Evolutionary conservation across 2,797 vertebrate genomes (phyloP).

Genomic region (Sebastolobus alascanus): DNA sequence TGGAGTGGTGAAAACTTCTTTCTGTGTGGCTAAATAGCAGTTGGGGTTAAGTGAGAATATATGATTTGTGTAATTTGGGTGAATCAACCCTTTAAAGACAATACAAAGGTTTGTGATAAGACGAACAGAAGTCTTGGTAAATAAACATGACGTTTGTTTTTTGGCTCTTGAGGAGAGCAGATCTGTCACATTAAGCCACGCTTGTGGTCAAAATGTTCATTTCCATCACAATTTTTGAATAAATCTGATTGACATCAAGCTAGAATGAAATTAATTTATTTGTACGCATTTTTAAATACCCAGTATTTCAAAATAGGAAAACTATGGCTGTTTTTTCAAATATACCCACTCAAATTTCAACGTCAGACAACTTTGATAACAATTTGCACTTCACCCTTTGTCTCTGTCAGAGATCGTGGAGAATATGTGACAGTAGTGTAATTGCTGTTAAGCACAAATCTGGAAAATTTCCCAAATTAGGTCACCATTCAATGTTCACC

Average conservation of each 20-base stretch:
- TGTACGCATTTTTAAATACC: not conserved
- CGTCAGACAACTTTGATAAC: not conserved
- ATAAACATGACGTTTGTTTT: not conserved
- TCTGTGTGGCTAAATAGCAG: too few species aligned
- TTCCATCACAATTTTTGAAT: not conserved
- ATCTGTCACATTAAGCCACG: not conserved
- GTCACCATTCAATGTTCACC: conserved; percentile 31
- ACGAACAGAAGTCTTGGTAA: not conserved
- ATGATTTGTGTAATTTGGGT: not conserved
- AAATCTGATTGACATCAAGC: not conserved
- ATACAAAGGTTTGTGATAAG: not conserved
- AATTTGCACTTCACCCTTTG: not conserved
- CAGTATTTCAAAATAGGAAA: not conserved
- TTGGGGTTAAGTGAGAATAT: not conserved
- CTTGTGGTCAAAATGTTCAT: not conserved
- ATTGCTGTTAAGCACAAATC: not conserved
- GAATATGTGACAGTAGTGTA: not conserved
- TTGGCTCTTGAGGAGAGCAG: not conserved
- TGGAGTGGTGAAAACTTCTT: not conserved
- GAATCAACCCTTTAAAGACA: not conserved
- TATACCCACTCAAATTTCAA: not conserved
- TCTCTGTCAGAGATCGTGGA: not conserved
- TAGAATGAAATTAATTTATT: not conserved
- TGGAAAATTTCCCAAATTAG: not conserved
- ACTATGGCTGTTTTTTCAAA: not conserved